Base-by-base conservation (phyloP, 1,140 invertebrate genomes). In the Fopius arisanus region DNA sequence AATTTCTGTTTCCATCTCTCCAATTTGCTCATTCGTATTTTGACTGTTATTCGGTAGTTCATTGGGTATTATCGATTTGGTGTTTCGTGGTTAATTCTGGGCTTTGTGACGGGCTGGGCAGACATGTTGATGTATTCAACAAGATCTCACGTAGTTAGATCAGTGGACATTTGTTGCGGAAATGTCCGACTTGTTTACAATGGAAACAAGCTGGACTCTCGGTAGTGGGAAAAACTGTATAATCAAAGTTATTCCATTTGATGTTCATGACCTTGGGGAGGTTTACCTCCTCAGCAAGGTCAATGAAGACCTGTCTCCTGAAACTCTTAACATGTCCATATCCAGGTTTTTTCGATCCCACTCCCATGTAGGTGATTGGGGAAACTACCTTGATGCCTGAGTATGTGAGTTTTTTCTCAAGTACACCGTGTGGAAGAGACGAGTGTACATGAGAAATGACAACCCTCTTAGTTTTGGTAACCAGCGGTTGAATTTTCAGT, bases 211-310 rank as follows among this genome's bases (percentile, higher is more conserved):
- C 21, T 19, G 54, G 3, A 3, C 14, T 63, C 14, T 70, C 73
- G 1, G 21, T 19, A 23, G 67, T 63, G 1, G 43, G 21, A 41
- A 69, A 74, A 19, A 69, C 69, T 48, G 31, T 43, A 12, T 74
- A 74, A 23, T 74, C 48, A 6, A 67, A 69, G 14, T 62, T 62
- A n/a, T 74, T 67, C 31, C 23, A 43, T 12, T 69, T 65, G 5
- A 70, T 62, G 40, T 63, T 48, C 9, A 63, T 26, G 1, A 6
- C n/a, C 1, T 69, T 59, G 2, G 72, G 72, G 4, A 74, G 12
- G 16, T 74, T 74, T 3, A 43, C 12, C 2, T 37, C 10, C 19
- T 41, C 21, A 14, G 65, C 67, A 5, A 65, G 66, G 21, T 19
- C 5, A 9, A 74, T 33, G 28, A 69, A 73, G 4, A 65, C 19